These are phyloP conservation scores for Pardalotus punctatus DNA, from an alignment of 2,113 vertebrate genomes.

Conservation along the genomic window DNA sequence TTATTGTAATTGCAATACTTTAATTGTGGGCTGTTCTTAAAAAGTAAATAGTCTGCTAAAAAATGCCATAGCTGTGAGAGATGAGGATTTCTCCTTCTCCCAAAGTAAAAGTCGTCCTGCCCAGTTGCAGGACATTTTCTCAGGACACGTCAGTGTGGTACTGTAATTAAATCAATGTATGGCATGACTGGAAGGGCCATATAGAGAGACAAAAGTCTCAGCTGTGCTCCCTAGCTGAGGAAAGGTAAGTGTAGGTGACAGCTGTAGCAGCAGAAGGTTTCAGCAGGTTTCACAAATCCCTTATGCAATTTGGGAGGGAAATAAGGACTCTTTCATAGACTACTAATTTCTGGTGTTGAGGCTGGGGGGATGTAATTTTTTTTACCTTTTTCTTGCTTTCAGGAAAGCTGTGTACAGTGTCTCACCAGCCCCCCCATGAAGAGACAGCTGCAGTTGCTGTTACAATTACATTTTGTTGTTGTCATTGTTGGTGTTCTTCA, in stretches of 20 bases:
- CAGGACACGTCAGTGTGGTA: fast-evolving
- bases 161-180: background rate
- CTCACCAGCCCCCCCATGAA: background rate
- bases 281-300: background rate
- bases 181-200: background rate
- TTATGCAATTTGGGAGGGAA: background rate
- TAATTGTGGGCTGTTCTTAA: background rate
- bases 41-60: background rate
- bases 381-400: background rate
- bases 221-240: background rate
- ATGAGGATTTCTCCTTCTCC: background rate
- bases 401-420: background rate
- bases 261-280: background rate
- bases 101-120: background rate
- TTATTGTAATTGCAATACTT: background rate
- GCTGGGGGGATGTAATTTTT: fast-evolving
- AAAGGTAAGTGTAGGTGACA: background rate
- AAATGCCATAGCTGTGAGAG: background rate
- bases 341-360: background rate
- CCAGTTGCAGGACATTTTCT: background rate
- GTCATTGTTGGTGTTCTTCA: background rate
- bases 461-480: background rate
- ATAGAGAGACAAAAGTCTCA: background rate
- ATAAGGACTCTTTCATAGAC: background rate
- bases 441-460: background rate